A percentile compares a stretch with the other conserved stretches of the same genome.
Evolutionary conservation across 2,888 invertebrate species (phyloP).

Genomic region (Hirtodrosophila cameraria): DNA sequence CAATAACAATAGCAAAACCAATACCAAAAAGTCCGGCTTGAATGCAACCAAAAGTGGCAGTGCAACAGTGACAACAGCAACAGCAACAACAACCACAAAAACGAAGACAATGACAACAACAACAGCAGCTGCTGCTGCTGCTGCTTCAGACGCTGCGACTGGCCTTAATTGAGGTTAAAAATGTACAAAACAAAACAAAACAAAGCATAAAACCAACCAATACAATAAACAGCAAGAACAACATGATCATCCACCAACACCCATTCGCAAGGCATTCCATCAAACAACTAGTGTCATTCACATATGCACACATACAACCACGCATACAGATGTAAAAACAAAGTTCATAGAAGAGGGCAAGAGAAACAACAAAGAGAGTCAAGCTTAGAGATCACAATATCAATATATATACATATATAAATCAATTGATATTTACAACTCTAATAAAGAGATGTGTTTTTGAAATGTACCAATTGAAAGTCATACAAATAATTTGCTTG

Average conservation of each 20-base stretch:
- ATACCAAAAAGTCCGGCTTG: conserved; percentile 40
- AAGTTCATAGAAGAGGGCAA: conserved; percentile 1
- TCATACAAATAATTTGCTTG: conserved; percentile 1
- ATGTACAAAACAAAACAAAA: conserved; percentile 37
- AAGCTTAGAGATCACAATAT: too few species aligned
- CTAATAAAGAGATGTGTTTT: too few species aligned
- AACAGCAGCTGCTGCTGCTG: conserved; percentile 1
- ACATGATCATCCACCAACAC: conserved; percentile 2
- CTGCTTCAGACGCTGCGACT: conserved; percentile 10
- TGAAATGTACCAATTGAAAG: too few species aligned
- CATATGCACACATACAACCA: background rate
- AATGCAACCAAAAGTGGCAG: conserved; percentile 15
- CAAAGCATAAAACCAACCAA: background rate
- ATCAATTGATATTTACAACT: too few species aligned
- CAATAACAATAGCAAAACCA: conserved; percentile 25
- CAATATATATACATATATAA: conserved; percentile 6
- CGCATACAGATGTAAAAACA: conserved; percentile 9
- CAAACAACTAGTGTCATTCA: conserved; percentile 1
- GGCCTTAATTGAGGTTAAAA: conserved; percentile 40
- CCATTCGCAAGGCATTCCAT: conserved; percentile 40
- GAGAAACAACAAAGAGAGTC: conserved; percentile 3
- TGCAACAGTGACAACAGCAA: conserved; percentile 7
- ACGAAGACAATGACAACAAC: conserved; percentile 5
- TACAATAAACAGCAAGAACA: conserved; percentile 9
- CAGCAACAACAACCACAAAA: conserved; percentile 5